These are phyloP conservation scores for Pelvicachromis taeniatus DNA, from an alignment of 2,113 vertebrate species.

Conservation along the genomic window DNA sequence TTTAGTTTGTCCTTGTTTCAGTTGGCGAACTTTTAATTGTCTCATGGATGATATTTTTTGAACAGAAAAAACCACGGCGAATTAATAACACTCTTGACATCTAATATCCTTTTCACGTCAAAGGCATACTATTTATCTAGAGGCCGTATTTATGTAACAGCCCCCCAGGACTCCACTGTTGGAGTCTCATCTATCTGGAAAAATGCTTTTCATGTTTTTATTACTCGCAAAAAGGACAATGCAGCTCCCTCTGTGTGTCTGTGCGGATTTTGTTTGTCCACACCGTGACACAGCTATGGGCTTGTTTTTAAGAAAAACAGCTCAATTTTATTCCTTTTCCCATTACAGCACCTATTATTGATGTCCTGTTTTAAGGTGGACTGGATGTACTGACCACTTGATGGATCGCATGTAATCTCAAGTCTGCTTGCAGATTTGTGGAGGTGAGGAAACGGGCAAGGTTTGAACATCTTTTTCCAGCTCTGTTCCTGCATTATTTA, in stretches of 20 bases:
- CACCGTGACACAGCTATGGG: neutral
- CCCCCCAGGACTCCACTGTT: neutral
- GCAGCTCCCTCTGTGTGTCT: neutral
- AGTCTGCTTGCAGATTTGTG: neutral
- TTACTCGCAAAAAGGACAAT: neutral
- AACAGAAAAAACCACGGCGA: constrained; percentile 2
- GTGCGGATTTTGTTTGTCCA: neutral
- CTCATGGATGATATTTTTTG: constrained; percentile 4
- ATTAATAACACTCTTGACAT: constrained; percentile 40
- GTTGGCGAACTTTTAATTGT: neutral
- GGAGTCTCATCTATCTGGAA: neutral
- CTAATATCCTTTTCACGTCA: constrained; percentile 48
- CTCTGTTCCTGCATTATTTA: neutral
- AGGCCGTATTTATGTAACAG: constrained; percentile 30
- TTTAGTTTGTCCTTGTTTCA: neutral
- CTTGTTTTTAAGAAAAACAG: neutral
- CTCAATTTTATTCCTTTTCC: neutral
- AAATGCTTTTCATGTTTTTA: constrained; percentile 45
- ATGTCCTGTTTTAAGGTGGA: neutral
- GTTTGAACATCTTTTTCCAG: neutral
- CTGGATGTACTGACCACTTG: neutral
- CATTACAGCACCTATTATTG: neutral
- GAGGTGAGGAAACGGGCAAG: neutral
- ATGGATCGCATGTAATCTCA: neutral
- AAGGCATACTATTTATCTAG: constrained; percentile 10